A percentile compares a stretch with the other conserved stretches of the same genome.
phyloP scores from a whole-genome alignment of 2,797 vertebrate genomes.

The Enteromius treurensis region DNA sequence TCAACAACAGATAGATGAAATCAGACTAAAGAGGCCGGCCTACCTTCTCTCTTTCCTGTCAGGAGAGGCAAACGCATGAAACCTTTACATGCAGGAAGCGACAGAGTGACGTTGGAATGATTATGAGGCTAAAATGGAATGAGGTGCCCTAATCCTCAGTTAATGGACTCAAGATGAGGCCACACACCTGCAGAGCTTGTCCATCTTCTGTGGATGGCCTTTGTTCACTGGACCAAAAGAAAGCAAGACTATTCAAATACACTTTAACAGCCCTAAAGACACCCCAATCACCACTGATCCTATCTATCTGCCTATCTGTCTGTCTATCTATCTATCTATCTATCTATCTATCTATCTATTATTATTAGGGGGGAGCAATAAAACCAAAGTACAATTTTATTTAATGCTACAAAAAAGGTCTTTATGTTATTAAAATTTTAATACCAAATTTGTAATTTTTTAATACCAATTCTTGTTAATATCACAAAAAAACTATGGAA shows the following conservation, averaged over 20 bases:
- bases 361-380: no score
- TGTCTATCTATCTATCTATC: neutral
- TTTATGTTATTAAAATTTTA: no score
- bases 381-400: no score
- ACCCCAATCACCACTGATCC: neutral
- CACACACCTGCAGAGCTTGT: slow-evolving; percentile 52
- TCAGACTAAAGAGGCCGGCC: slow-evolving; percentile 76
- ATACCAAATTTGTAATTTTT: no score
- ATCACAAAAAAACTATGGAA: no score
- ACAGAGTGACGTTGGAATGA: slow-evolving; percentile 52
- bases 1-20: slow-evolving; percentile 76
- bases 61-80: slow-evolving; percentile 63
- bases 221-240: neutral
- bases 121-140: slow-evolving; percentile 46
- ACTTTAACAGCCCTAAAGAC: neutral
- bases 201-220: slow-evolving; percentile 12
- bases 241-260: neutral
- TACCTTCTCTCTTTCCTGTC: slow-evolving; percentile 65
- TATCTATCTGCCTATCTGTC: neutral
- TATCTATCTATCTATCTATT: no score
- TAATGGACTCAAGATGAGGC: slow-evolving; percentile 60
- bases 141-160: slow-evolving; percentile 59
- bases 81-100: slow-evolving; percentile 67
- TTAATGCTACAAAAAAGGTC: no score
- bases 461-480: no score